These are phyloP conservation scores for Chinchilla lanigera DNA, from an alignment of 2,113 vertebrate species.

Conservation along the genomic window DNA sequence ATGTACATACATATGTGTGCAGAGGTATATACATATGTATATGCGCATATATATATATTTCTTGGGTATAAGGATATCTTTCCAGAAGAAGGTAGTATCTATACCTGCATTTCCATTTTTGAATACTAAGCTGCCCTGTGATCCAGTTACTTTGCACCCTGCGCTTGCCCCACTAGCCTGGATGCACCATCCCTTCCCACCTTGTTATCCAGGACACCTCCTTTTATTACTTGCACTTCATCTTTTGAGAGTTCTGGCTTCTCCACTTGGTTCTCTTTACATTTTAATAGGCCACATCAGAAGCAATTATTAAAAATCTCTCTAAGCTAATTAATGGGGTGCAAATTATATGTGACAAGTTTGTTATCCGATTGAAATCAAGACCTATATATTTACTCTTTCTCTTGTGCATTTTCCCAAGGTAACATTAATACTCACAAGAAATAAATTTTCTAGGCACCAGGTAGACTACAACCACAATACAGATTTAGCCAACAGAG, in stretches of 20 bases:
- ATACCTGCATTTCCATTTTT: neutral
- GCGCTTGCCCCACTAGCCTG: neutral
- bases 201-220: neutral
- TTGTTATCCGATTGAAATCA: slow-evolving; percentile 53
- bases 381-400: slow-evolving; percentile 23
- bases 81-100: neutral
- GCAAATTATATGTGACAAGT: slow-evolving; percentile 68
- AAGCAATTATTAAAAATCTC: slow-evolving; percentile 53
- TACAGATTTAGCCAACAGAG: neutral
- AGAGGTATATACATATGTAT: neutral
- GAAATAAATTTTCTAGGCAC: slow-evolving; percentile 6
- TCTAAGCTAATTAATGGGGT: slow-evolving; percentile 72
- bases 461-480: neutral
- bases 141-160: neutral
- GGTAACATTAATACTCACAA: neutral
- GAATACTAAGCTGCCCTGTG: neutral
- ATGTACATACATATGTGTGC: no score
- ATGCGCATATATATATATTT: neutral
- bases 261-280: slow-evolving; percentile 36
- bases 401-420: slow-evolving; percentile 61
- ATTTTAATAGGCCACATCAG: slow-evolving; percentile 61
- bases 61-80: neutral
- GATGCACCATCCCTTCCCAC: neutral
- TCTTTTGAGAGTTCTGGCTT: neutral
- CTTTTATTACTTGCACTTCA: neutral